Evolutionary conservation across 2,888 invertebrate genomes (phyloP).

Genomic region (Eristalis intricaria): DNA sequence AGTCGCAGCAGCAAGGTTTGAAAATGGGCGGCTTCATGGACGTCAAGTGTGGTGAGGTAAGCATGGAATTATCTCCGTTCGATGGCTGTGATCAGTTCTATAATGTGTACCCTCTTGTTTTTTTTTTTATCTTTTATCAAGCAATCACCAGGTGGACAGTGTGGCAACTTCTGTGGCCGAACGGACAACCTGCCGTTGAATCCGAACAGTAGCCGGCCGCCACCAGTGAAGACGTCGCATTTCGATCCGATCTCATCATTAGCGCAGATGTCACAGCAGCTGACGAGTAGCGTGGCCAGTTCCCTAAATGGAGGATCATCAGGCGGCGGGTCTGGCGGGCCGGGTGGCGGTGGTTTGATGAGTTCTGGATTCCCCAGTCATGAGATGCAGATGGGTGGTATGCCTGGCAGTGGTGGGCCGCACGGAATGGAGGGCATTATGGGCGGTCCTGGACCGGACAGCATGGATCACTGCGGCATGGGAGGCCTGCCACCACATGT

Average conservation of each 20-base stretch:
- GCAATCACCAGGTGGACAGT: constrained; percentile 73
- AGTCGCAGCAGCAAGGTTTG: constrained; percentile 58
- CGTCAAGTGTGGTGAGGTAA: constrained; percentile 68
- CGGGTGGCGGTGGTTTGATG: constrained; percentile 73
- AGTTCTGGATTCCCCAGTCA: constrained; percentile 67
- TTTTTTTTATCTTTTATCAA: constrained; percentile 73
- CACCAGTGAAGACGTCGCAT: constrained; percentile 85
- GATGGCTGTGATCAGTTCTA: not conserved
- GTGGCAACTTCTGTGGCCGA: constrained; percentile 80
- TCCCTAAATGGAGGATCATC: constrained; percentile 81
- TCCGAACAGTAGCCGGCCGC: constrained; percentile 84
- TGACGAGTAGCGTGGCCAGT: constrained; percentile 88
- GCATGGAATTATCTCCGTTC: not conserved
- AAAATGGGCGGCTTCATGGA: constrained; percentile 80
- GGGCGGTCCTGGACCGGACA: constrained; percentile 74
- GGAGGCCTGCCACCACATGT: constrained; percentile 70
- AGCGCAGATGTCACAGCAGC: constrained; percentile 96
- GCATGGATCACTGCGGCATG: constrained; percentile 78
- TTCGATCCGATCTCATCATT: constrained; percentile 97
- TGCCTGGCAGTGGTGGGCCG: constrained; percentile 54
- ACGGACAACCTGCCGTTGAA: constrained; percentile 86
- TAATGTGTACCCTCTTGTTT: constrained; percentile 2
- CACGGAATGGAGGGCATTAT: constrained; percentile 76
- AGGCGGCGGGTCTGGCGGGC: constrained; percentile 75
- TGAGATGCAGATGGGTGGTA: constrained; percentile 75